Evolutionary conservation across 2,797 vertebrate genomes (phyloP).

Genomic region (Synanceia verrucosa): DNA sequence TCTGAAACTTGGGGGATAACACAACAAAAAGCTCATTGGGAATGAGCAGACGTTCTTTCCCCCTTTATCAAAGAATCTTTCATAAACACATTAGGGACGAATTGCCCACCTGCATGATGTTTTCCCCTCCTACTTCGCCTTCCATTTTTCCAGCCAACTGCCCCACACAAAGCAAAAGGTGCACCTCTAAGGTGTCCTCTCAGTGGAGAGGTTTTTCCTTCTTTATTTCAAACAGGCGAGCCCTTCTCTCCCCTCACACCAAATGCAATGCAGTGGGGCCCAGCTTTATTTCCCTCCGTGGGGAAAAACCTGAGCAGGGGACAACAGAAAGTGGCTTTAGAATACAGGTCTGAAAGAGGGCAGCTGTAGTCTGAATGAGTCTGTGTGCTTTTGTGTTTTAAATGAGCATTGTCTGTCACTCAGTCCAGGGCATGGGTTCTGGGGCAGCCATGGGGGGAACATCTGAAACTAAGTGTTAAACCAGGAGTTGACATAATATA

Average conservation of each 20-base stretch:
- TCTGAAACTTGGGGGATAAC: constrained; percentile 75
- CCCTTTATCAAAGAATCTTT: constrained; percentile 85
- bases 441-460: constrained; percentile 79
- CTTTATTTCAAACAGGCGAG: constrained; percentile 83
- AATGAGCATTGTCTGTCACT: constrained; percentile 96
- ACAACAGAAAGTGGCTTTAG: constrained; percentile 91
- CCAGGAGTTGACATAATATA: constrained; percentile 4
- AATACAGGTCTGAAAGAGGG: constrained; percentile 91
- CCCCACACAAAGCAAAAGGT: constrained; percentile 87
- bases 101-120: constrained; percentile 89
- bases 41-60: constrained; percentile 72
- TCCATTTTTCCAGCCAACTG: constrained; percentile 89
- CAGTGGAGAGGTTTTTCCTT: constrained; percentile 78
- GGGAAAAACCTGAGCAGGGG: constrained; percentile 89
- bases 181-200: constrained; percentile 93
- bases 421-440: constrained; percentile 68
- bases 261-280: constrained; percentile 87
- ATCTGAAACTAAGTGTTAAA: constrained; percentile 85
- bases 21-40: constrained; percentile 82
- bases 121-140: constrained; percentile 87
- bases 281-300: constrained; percentile 82
- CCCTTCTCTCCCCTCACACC: constrained; percentile 90
- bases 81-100: constrained; percentile 85
- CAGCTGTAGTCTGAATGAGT: constrained; percentile 97
- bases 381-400: constrained; percentile 97